Conservation (phyloP, 1,140 invertebrate genomes). For the Euwallacea similis region DNA sequence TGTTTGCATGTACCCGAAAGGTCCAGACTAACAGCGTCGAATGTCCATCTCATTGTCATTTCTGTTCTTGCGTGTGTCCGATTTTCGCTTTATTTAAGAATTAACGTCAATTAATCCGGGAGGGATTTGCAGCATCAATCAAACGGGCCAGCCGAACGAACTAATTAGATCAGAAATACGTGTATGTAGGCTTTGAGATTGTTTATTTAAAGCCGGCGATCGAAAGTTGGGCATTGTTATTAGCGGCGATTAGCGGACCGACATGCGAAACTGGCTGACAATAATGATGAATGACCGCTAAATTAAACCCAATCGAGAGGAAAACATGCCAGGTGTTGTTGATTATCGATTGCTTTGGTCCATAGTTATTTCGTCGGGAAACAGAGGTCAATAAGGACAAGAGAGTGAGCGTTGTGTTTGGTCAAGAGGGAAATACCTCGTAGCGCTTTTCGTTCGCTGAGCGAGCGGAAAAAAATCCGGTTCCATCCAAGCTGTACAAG, state of each 20-base stretch:
- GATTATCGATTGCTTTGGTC: background rate
- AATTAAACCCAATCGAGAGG: conserved; percentile 12
- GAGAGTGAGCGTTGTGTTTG: too few relatives aligned
- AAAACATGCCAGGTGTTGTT: conserved; percentile 14
- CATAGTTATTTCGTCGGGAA: too few relatives aligned
- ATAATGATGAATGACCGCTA: conserved; percentile 24
- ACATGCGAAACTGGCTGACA: conserved; percentile 18
- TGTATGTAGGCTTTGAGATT: conserved; percentile 11
- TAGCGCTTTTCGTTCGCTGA: too few relatives aligned
- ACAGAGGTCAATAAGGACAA: too few relatives aligned
- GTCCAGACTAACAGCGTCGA: background rate
- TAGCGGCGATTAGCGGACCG: conserved; percentile 3
- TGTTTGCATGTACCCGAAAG: background rate
- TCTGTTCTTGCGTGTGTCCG: conserved; percentile 29
- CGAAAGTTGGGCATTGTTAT: conserved; percentile 8
- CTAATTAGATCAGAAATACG: conserved; percentile 22
- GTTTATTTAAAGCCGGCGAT: conserved; percentile 11
- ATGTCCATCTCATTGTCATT: conserved; percentile 37
- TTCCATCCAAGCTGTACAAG: too few relatives aligned
- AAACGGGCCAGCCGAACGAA: background rate
- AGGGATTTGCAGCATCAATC: conserved; percentile 3
- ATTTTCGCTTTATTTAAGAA: background rate
- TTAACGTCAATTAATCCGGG: background rate
- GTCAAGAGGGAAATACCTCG: too few relatives aligned
- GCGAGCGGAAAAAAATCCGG: too few relatives aligned